phyloP scores from a whole-genome alignment of 2,888 invertebrate species.

The Matsumyia berberina region DNA sequence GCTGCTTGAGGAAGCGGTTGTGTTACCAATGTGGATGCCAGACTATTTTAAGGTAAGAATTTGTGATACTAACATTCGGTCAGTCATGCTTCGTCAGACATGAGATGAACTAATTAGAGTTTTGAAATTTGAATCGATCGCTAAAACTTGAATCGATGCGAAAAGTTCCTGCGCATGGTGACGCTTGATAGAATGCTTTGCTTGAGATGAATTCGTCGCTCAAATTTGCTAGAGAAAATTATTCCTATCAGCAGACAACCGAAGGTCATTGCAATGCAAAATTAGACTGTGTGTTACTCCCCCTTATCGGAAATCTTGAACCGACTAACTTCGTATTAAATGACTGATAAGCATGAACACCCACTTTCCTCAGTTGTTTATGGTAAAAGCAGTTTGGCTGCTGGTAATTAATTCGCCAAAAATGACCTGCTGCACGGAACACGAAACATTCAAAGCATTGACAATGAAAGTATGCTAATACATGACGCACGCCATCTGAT shows the following conservation, averaged over 20 bases:
- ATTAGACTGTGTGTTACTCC: neutral
- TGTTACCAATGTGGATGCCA: constrained; percentile 98
- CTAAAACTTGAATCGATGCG: neutral
- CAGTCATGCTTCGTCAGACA: neutral
- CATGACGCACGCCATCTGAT: too few relatives aligned
- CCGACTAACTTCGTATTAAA: neutral
- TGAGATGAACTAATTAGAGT: constrained; percentile 18
- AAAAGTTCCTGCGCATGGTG: neutral
- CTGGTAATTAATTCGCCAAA: neutral
- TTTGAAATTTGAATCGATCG: neutral
- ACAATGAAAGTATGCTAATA: neutral
- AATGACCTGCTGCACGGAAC: neutral
- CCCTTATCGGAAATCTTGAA: constrained; percentile 39
- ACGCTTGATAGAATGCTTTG: neutral
- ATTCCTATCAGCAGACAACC: neutral
- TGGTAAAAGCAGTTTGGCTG: neutral
- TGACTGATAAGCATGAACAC: constrained; percentile 5
- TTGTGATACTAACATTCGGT: neutral
- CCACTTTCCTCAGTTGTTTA: constrained; percentile 17
- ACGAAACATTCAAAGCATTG: neutral
- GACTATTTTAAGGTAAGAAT: constrained; percentile 95
- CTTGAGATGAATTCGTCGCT: neutral
- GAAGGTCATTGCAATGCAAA: too few relatives aligned
- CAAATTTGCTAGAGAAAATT: too few relatives aligned
- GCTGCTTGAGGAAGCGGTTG: constrained; percentile 97